phyloP scores from a whole-genome alignment of 1,140 invertebrate species.

The Metopolophium dirhodum region DNA sequence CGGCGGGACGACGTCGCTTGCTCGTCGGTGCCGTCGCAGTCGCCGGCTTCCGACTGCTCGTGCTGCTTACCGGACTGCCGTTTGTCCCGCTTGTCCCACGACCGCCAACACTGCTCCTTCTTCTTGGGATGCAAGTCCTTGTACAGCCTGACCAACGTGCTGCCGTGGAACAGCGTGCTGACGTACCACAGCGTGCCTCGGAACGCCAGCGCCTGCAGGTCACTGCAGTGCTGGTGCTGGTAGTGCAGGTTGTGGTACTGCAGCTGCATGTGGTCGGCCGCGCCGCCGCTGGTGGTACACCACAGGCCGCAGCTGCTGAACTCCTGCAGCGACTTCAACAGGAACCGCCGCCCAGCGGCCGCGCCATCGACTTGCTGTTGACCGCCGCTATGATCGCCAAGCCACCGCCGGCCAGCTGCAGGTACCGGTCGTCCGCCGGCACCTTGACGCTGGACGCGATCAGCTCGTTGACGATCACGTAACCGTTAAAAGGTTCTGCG shows the following conservation, averaged over 20 bases:
- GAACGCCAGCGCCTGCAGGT: neutral
- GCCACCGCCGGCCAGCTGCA: constrained; percentile 50
- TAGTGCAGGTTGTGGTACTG: neutral
- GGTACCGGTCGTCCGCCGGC: constrained; percentile 56
- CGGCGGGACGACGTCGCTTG: neutral
- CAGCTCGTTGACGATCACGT: constrained; percentile 49
- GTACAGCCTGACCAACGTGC: constrained; percentile 78
- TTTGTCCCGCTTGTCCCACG: neutral
- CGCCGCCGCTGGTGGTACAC: constrained; percentile 21
- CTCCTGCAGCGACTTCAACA: neutral
- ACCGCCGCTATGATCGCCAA: constrained; percentile 58
- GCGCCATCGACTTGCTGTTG: neutral
- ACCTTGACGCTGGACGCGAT: constrained; percentile 51
- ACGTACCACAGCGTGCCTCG: constrained; percentile 73
- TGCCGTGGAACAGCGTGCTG: constrained; percentile 82
- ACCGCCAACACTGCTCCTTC: neutral
- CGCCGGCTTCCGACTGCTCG: neutral
- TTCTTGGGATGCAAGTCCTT: constrained; percentile 74
- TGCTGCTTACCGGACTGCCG: neutral
- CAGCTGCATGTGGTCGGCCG: neutral
- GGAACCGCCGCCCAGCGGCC: neutral
- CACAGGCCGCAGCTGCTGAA: constrained; percentile 59
- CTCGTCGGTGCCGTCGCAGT: neutral
- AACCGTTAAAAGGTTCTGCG: constrained; percentile 40
- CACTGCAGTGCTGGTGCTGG: neutral